phyloP scores from a whole-genome alignment of 2,797 vertebrate genomes.

The Lepidocolaptes lacrymiger region DNA sequence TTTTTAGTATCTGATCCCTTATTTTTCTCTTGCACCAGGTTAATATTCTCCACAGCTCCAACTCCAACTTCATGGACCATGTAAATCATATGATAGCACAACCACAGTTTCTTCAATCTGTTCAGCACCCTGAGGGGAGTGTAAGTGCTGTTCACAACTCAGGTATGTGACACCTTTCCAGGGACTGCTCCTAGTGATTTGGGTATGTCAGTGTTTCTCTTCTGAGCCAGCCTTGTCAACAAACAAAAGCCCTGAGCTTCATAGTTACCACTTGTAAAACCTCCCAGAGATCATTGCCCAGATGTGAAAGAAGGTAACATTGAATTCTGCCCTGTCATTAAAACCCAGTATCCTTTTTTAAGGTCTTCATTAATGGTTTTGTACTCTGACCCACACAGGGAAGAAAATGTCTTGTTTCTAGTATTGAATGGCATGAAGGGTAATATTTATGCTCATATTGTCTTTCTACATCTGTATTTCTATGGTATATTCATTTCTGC shows the following conservation, averaged over 20 bases:
- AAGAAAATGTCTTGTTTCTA: neutral
- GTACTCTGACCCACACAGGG: neutral
- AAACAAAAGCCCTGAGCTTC: neutral
- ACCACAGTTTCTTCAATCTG: slow-evolving; percentile 88
- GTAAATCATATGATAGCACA: slow-evolving; percentile 85
- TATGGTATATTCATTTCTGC: neutral
- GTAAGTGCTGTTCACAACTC: slow-evolving; percentile 78
- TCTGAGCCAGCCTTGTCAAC: neutral
- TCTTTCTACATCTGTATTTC: neutral
- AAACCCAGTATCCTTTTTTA: neutral
- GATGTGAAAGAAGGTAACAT: neutral
- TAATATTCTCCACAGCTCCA: slow-evolving; percentile 86
- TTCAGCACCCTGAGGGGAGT: slow-evolving; percentile 81
- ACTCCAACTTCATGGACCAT: slow-evolving; percentile 80
- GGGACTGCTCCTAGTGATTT: neutral
- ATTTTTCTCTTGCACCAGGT: slow-evolving; percentile 78
- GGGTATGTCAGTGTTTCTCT: neutral
- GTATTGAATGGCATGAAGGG: neutral
- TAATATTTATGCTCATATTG: neutral
- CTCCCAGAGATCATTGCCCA: neutral
- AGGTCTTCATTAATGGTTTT: neutral
- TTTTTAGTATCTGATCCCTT: neutral
- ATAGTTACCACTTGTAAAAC: neutral
- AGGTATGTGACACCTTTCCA: slow-evolving; percentile 74
- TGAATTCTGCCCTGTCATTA: neutral